Conservation (phyloP, 2,888 invertebrate species). For the Melipona bicolor region DNA sequence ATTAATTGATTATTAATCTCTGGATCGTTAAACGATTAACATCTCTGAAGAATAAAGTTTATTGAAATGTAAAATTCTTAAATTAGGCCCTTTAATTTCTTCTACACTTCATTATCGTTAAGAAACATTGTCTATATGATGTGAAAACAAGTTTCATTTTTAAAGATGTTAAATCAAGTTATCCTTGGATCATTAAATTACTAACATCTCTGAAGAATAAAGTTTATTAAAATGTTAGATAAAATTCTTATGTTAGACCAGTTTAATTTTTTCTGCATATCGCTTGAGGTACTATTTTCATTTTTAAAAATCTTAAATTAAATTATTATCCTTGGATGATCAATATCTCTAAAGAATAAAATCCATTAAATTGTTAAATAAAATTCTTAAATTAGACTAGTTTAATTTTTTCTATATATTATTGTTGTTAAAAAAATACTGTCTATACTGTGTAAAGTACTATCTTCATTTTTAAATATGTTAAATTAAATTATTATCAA, state of each 20-base stretch:
- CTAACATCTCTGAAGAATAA: background rate
- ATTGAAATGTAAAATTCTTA: background rate
- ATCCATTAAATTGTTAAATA: too few relatives aligned
- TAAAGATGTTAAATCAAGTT: background rate
- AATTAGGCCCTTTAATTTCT: background rate
- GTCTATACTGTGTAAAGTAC: background rate
- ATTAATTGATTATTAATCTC: background rate
- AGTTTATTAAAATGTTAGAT: background rate
- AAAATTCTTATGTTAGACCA: background rate
- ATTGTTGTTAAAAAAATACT: slow-evolving; percentile 42
- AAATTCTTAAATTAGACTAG: too few relatives aligned
- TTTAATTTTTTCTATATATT: background rate
- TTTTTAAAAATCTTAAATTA: too few relatives aligned
- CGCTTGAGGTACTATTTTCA: too few relatives aligned
- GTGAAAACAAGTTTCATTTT: background rate
- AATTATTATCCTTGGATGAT: too few relatives aligned
- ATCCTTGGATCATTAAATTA: background rate
- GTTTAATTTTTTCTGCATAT: background rate
- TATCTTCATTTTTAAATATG: background rate
- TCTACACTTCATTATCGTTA: slow-evolving; percentile 33
- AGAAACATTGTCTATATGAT: slow-evolving; percentile 6
- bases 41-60: background rate
- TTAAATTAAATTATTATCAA: too few relatives aligned
- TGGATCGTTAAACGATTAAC: background rate
- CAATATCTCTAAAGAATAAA: too few relatives aligned